These are phyloP conservation scores for Drosophila equinoxialis DNA, from an alignment of 1,140 invertebrate species.

Conservation along the genomic window DNA sequence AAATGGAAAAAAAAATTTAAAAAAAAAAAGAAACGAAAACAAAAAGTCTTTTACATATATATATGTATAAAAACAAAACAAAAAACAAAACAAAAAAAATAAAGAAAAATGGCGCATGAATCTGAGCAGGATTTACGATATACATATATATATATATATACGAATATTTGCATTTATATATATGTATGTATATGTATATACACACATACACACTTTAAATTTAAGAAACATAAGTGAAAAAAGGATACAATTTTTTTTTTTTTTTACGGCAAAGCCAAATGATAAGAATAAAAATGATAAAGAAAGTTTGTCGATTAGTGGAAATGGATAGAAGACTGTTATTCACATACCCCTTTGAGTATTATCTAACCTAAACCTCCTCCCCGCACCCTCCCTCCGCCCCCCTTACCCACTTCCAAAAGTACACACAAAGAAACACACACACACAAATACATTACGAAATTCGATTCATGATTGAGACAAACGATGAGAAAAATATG, in stretches of 20 bases:
- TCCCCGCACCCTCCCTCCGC: neutral
- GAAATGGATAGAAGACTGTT: slow-evolving; percentile 72
- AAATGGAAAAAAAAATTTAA: slow-evolving; percentile 41
- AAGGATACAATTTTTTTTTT: slow-evolving; percentile 34
- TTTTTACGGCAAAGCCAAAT: slow-evolving; percentile 31
- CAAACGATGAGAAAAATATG: slow-evolving; percentile 5
- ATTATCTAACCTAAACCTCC: slow-evolving; percentile 39
- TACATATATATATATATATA: slow-evolving; percentile 21
- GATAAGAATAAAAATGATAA: slow-evolving; percentile 26
- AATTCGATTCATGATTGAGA: slow-evolving; percentile 7
- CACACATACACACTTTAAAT: slow-evolving; percentile 17
- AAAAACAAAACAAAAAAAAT: neutral
- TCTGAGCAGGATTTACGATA: slow-evolving; percentile 26
- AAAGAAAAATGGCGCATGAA: slow-evolving; percentile 2
- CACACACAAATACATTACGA: neutral
- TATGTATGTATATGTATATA: slow-evolving; percentile 33
- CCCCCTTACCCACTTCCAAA: neutral
- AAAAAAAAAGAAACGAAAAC: slow-evolving; percentile 30
- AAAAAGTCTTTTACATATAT: slow-evolving; percentile 48
- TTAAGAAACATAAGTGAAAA: slow-evolving; percentile 10
- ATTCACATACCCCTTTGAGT: slow-evolving; percentile 41
- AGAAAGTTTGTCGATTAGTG: slow-evolving; percentile 41
- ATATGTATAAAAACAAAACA: neutral
- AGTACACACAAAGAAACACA: neutral
- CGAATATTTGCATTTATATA: too few relatives aligned